phyloP scores from a whole-genome alignment of 2,888 invertebrate species.

The Anodontia alba region DNA sequence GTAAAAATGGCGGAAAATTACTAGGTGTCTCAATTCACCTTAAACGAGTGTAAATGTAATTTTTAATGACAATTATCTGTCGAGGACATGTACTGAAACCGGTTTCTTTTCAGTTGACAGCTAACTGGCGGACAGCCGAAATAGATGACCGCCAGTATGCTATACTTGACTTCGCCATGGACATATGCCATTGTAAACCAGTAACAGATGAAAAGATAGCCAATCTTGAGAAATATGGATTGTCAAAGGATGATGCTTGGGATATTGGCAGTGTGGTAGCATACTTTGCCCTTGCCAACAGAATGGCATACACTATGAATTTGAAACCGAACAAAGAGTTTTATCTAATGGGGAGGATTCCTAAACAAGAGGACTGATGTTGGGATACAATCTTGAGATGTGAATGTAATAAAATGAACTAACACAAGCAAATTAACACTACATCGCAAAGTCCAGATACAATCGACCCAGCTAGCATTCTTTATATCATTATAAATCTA shows the following conservation, averaged over 20 bases:
- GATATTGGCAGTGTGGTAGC: slow-evolving; percentile 79
- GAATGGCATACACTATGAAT: slow-evolving; percentile 76
- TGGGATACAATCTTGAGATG: too few relatives aligned
- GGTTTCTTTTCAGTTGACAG: slow-evolving; percentile 68
- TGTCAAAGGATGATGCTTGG: slow-evolving; percentile 79
- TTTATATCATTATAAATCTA: too few relatives aligned
- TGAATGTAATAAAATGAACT: too few relatives aligned
- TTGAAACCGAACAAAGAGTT: slow-evolving; percentile 80
- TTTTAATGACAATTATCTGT: too few relatives aligned
- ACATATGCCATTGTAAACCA: slow-evolving; percentile 70
- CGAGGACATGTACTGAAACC: too few relatives aligned
- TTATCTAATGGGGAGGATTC: slow-evolving; percentile 75
- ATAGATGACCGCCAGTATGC: slow-evolving; percentile 74
- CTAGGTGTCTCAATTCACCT: too few relatives aligned
- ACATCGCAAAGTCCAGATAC: too few relatives aligned
- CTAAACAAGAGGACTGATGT: too few relatives aligned
- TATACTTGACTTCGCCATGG: slow-evolving; percentile 77
- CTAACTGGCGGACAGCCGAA: slow-evolving; percentile 75
- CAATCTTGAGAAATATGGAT: slow-evolving; percentile 69
- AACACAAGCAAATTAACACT: too few relatives aligned
- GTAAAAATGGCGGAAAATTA: too few relatives aligned
- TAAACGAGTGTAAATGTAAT: too few relatives aligned
- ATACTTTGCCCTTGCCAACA: slow-evolving; percentile 79
- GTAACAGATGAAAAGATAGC: slow-evolving; percentile 67
- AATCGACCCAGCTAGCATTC: too few relatives aligned